phyloP scores from a whole-genome alignment of 2,888 invertebrate species.

The Flexamia atlantica region DNA sequence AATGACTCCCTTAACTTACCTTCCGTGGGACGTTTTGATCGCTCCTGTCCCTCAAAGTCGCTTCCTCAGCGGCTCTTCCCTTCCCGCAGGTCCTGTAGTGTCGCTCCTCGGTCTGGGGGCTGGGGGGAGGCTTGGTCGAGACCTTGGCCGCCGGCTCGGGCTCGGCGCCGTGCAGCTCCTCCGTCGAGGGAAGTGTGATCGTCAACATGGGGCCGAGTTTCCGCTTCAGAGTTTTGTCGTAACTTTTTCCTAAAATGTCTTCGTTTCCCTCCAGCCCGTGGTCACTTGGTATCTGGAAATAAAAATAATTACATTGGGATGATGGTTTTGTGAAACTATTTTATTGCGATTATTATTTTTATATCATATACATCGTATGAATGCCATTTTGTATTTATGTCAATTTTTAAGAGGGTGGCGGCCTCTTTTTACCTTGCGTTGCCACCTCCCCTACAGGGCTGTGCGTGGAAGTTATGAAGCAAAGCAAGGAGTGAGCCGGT shows the following conservation, averaged over 20 bases:
- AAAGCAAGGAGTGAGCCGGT: too few relatives aligned
- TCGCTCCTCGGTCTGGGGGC: constrained; percentile 62
- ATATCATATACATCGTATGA: too few relatives aligned
- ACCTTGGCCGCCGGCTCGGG: constrained; percentile 39
- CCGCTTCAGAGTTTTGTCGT: constrained; percentile 66
- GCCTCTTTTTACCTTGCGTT: too few relatives aligned
- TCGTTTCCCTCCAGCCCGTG: constrained; percentile 14
- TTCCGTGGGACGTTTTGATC: constrained; percentile 57
- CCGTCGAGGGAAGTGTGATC: constrained; percentile 80
- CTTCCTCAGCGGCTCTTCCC: constrained; percentile 53
- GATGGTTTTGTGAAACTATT: too few relatives aligned
- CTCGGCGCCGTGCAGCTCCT: constrained; percentile 74
- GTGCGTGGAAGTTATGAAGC: too few relatives aligned
- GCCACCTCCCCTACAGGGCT: too few relatives aligned
- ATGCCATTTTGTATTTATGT: too few relatives aligned
- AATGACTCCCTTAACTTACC: background rate
- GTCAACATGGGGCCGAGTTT: constrained; percentile 76
- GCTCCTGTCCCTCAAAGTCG: constrained; percentile 18
- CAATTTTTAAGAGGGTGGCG: too few relatives aligned
- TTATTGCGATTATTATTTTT: too few relatives aligned
- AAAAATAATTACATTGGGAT: too few relatives aligned
- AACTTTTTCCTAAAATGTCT: constrained; percentile 31
- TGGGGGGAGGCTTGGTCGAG: constrained; percentile 58
- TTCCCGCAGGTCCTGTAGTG: constrained; percentile 10
- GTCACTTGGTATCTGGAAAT: constrained; percentile 19